phyloP scores from a whole-genome alignment of 2,113 vertebrate species.

The Dicerorhinus sumatrensis region DNA sequence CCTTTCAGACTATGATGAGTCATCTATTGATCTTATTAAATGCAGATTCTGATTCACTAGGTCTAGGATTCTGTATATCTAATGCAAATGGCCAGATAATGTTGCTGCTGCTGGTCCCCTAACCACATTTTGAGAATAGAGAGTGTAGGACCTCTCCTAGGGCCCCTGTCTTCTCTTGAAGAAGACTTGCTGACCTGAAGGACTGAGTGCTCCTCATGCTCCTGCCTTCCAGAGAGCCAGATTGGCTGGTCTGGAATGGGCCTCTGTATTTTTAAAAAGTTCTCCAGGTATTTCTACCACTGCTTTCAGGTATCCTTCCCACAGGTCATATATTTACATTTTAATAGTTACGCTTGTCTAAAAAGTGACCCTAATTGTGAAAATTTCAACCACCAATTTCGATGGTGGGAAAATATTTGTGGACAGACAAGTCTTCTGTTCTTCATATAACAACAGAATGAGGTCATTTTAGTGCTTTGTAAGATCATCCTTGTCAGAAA shows the following conservation, averaged over 20 bases:
- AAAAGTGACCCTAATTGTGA: background rate
- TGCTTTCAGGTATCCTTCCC: background rate
- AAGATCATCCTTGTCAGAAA: background rate
- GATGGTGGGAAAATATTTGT: background rate
- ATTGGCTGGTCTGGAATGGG: no score
- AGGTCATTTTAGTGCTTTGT: background rate
- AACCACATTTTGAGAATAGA: background rate
- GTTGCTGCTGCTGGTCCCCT: no score
- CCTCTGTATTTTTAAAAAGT: background rate
- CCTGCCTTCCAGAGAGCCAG: background rate
- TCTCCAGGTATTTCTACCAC: background rate
- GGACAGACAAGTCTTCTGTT: background rate
- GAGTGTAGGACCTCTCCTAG: background rate
- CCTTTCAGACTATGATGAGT: background rate
- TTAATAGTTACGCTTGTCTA: background rate
- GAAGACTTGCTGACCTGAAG: background rate
- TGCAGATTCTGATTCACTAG: background rate
- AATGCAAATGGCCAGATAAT: background rate
- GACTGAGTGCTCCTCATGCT: no score
- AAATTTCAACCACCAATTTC: slow-evolving; percentile 11
- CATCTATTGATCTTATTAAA: background rate
- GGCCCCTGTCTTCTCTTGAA: background rate
- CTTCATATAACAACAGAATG: background rate
- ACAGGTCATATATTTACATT: background rate
- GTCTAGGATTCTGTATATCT: background rate